These are phyloP conservation scores for Sebastes vulpes DNA, from an alignment of 2,797 vertebrate species.

Conservation along the genomic window DNA sequence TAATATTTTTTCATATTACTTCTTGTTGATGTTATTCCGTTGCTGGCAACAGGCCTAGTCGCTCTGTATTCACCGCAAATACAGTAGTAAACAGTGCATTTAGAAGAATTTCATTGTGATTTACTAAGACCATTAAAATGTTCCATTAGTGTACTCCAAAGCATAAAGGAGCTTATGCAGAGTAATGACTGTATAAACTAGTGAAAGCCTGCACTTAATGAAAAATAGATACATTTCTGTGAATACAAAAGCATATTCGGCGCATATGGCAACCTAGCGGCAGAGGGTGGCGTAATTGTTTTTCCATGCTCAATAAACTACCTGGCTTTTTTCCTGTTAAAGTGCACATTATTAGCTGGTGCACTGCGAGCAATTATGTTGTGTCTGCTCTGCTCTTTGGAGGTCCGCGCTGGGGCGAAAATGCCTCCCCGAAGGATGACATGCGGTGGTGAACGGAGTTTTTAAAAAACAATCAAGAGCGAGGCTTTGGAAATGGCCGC, in stretches of 20 bases:
- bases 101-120: conserved; percentile 42
- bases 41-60: background rate
- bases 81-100: conserved; percentile 26
- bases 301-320: conserved; percentile 47
- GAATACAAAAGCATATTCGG: conserved; percentile 40
- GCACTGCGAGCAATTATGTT: conserved; percentile 35
- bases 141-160: conserved; percentile 56
- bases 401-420: conserved; percentile 20
- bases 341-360: conserved; percentile 57
- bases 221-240: conserved; percentile 56
- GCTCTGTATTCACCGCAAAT: conserved; percentile 14
- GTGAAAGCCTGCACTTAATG: conserved; percentile 56
- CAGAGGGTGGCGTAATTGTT: conserved; percentile 52
- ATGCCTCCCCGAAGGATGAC: conserved; percentile 27
- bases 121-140: conserved; percentile 61
- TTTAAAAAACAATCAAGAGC: conserved; percentile 33
- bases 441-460: background rate
- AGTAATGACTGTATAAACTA: conserved; percentile 57
- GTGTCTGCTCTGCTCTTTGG: conserved; percentile 16
- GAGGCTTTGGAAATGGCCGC: conserved; percentile 15
- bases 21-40: background rate
- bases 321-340: conserved; percentile 4
- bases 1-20: background rate
- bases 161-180: conserved; percentile 37
- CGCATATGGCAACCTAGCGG: conserved; percentile 4